Conservation (phyloP, 2,113 vertebrate genomes). For the Pteruthius melanotis region DNA sequence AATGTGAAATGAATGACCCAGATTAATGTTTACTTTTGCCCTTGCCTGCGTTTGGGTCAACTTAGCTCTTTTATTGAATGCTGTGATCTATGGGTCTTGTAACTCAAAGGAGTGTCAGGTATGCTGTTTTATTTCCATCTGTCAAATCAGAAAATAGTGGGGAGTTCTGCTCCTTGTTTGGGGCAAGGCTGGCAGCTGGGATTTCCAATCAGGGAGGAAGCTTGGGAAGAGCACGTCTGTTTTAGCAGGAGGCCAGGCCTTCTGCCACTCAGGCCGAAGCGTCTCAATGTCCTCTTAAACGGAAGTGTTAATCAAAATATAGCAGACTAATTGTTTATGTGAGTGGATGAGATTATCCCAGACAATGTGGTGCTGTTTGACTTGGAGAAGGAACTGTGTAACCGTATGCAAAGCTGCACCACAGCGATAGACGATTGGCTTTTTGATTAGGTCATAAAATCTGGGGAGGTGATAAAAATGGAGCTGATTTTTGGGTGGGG, state of each 20-base stretch:
- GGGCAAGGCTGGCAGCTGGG: neutral
- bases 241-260: neutral
- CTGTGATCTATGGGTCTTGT: neutral
- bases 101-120: neutral
- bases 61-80: neutral
- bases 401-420: neutral
- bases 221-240: neutral
- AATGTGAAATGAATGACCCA: neutral
- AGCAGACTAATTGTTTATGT: constrained; percentile 37
- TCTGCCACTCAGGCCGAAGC: neutral
- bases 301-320: constrained; percentile 45
- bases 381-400: neutral
- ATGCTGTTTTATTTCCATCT: neutral
- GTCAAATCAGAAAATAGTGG: neutral
- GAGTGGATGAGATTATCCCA: constrained; percentile 6
- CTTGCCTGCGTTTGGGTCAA: neutral
- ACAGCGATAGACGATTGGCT: neutral
- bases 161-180: neutral
- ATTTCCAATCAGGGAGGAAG: neutral
- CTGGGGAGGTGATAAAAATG: constrained; percentile 28
- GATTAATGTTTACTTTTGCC: neutral
- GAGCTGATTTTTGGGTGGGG: neutral
- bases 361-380: constrained; percentile 21
- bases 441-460: constrained; percentile 9
- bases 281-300: neutral